A percentile compares a stretch with the other conserved stretches of the same genome.
Evolutionary conservation across 2,113 vertebrate species (phyloP).

Genomic region (Onychostruthus taczanowskii): DNA sequence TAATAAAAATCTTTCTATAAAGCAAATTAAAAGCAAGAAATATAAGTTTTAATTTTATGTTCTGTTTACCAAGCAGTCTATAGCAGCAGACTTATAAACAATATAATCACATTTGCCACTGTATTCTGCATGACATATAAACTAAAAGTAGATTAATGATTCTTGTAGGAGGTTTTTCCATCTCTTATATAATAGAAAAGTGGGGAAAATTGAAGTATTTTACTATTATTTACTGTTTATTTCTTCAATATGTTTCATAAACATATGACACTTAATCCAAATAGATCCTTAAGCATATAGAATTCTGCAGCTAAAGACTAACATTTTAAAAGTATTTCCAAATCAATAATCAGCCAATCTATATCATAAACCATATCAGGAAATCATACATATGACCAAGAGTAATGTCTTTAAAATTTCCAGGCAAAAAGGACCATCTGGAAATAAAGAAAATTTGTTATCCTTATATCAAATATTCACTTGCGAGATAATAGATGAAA

Average conservation of each 20-base stretch:
- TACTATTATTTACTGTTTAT: neutral
- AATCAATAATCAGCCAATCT: neutral
- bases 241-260: neutral
- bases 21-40: neutral
- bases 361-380: neutral
- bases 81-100: neutral
- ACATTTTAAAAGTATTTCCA: neutral
- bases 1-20: neutral
- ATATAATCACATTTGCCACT: neutral
- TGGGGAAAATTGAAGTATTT: neutral
- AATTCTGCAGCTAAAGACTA: neutral
- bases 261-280: neutral
- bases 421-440: rapidly evolving
- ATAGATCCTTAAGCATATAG: neutral
- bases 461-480: neutral
- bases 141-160: neutral
- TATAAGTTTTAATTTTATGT: conserved; percentile 6
- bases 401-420: neutral
- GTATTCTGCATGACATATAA: neutral
- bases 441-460: neutral
- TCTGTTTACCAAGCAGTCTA: neutral
- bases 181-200: neutral
- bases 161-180: neutral
- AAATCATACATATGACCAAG: neutral
- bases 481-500: neutral